Base-by-base conservation (phyloP, 2,888 invertebrate genomes). In the Erynnis tages region DNA sequence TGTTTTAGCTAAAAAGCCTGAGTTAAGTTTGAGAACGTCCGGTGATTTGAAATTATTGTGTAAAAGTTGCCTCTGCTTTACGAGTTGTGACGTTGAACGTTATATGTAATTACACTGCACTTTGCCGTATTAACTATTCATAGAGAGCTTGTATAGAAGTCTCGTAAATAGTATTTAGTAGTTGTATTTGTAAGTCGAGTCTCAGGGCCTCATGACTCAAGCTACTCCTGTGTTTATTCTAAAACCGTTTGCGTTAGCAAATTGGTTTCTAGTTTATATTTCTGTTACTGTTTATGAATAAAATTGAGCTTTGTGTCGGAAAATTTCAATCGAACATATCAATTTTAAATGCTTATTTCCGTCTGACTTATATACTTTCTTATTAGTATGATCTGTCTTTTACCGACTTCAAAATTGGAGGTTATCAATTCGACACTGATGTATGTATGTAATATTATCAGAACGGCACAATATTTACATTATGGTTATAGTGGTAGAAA, bases 11-110 rank as follows among this genome's bases (percentile, higher is more conserved):
- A 32, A 25, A 37, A 53, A 48, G 45, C 49, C 40, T 34, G 61
- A 60, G 66, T 64, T 65, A 73, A 76, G 67, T 77, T 77, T 74
- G 60, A 69, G 72, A 75, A 76, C 74, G 70, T 75, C 73, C 70
- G 65, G 60, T 62, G 59, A 68, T 66, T 69, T 71, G 66, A 62
- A 63, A 58, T 73, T 64, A 63, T 71, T 69, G 65, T 61, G 62
- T 59, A 59, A 65, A 65, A 65, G 45, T 53, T 29, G 21, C 38
- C 8, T 16, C 11, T 10, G 38, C 23, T 19, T 23, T 32, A 17
- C 32, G n/a, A n/a, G n/a, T n/a, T n/a, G n/a, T n/a, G n/a, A n/a
- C n/a, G 14, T 37, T 40, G n/a, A 19, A 25, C 8, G 38, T 25
- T 11, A 10, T 35, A 17, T 21, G 19, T 38, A n/a, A 38, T 32